Conservation (phyloP, 1,140 invertebrate species). For the Calycopis cecrops region DNA sequence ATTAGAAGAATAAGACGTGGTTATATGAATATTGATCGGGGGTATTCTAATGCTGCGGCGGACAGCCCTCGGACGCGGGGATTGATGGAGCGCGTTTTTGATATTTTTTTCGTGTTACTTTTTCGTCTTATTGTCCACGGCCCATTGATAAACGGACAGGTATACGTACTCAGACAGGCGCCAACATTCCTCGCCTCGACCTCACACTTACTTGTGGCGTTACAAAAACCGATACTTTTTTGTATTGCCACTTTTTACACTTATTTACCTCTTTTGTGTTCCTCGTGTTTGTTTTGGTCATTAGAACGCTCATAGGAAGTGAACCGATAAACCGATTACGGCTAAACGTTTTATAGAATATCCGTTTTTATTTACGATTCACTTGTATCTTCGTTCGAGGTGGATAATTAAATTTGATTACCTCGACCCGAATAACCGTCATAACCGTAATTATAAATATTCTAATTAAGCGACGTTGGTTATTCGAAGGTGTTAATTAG, state of each 20-base stretch:
- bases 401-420: slow-evolving; percentile 3
- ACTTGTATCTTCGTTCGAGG: slow-evolving; percentile 8
- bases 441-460: slow-evolving; percentile 4
- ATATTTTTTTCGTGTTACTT: slow-evolving; percentile 56
- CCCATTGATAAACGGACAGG: slow-evolving; percentile 74
- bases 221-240: slow-evolving; percentile 70
- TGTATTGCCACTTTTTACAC: slow-evolving; percentile 68
- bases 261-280: slow-evolving; percentile 67
- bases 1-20: background rate
- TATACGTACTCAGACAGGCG: slow-evolving; percentile 74
- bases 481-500: slow-evolving; percentile 58
- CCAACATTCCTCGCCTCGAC: slow-evolving; percentile 73
- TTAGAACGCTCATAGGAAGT: slow-evolving; percentile 69
- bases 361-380: slow-evolving; percentile 52
- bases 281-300: slow-evolving; percentile 71
- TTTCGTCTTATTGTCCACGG: slow-evolving; percentile 66
- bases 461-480: slow-evolving; percentile 13
- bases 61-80: slow-evolving; percentile 58
- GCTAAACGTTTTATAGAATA: slow-evolving; percentile 73
- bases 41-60: too few relatives aligned
- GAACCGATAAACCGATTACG: slow-evolving; percentile 68
- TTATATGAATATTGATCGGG: slow-evolving; percentile 12
- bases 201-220: slow-evolving; percentile 69
- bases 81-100: slow-evolving; percentile 70
- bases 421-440: background rate